These are phyloP conservation scores for Ophiothrix spiculata DNA, from an alignment of 35 echinoderm and acorn worm species.

Conservation along the genomic window DNA sequence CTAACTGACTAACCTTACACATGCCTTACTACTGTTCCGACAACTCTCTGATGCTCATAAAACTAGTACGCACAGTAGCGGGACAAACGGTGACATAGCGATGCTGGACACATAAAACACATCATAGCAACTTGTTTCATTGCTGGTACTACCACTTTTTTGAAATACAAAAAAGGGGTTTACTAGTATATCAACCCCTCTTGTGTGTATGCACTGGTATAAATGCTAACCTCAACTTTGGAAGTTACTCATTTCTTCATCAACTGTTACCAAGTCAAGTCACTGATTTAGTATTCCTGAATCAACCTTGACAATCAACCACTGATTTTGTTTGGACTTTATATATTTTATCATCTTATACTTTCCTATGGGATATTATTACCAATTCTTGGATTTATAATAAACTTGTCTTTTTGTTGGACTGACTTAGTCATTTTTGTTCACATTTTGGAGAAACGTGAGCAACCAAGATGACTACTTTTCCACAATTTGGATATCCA, in stretches of 20 bases:
- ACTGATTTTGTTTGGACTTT: not conserved
- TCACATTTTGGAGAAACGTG: not conserved
- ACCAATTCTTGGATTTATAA: not conserved
- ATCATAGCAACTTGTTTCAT: not conserved
- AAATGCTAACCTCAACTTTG: not conserved
- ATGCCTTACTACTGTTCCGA: not conserved
- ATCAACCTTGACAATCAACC: not conserved
- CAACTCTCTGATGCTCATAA: not conserved
- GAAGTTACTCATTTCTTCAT: not conserved
- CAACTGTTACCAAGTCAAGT: not conserved
- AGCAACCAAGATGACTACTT: slow-evolving; percentile 52
- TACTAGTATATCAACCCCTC: not conserved
- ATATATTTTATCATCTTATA: not conserved
- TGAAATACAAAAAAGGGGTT: not conserved
- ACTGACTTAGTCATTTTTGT: not conserved
- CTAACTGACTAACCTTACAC: not conserved
- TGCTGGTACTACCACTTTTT: not conserved
- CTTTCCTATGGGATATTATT: not conserved
- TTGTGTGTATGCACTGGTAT: not conserved
- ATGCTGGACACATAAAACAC: not conserved
- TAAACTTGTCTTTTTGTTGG: not conserved
- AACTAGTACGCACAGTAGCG: slow-evolving; percentile 3
- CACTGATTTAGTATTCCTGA: not conserved
- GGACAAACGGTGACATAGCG: not conserved
- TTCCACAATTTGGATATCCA: slow-evolving; percentile 60